phyloP scores from a whole-genome alignment of 2,888 invertebrate genomes.

The Rotaria macrura region DNA sequence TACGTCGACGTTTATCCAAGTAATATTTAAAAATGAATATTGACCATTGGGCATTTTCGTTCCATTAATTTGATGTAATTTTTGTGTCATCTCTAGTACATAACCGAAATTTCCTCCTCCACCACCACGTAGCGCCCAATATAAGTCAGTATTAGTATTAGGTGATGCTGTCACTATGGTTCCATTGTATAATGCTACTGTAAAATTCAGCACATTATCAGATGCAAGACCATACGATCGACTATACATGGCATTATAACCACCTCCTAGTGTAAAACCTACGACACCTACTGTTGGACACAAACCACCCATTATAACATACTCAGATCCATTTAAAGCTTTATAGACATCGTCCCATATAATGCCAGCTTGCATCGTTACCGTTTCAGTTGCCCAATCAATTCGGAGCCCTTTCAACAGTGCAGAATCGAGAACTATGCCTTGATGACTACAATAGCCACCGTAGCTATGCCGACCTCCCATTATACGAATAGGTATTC shows the following conservation, averaged over 20 bases:
- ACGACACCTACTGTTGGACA: conserved; percentile 11
- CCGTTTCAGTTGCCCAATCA: background rate
- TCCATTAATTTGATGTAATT: background rate
- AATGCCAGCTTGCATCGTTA: background rate
- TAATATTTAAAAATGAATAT: background rate
- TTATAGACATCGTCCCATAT: background rate
- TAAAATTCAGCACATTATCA: background rate
- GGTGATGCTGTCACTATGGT: background rate
- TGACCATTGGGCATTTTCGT: background rate
- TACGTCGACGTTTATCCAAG: background rate
- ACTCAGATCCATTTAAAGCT: background rate
- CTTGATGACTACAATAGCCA: conserved; percentile 2
- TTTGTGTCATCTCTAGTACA: conserved; percentile 1
- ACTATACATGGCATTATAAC: conserved; percentile 1
- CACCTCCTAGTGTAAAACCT: background rate
- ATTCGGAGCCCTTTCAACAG: background rate
- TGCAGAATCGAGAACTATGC: background rate
- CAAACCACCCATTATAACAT: background rate
- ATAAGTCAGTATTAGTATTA: background rate
- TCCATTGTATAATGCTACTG: background rate
- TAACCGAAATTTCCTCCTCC: background rate
- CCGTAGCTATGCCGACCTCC: background rate
- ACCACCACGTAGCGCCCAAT: conserved; percentile 4
- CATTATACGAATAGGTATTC: background rate
- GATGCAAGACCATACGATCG: background rate